These are phyloP conservation scores for Diabrotica balteata DNA, from an alignment of 2,888 invertebrate species.

Conservation along the genomic window DNA sequence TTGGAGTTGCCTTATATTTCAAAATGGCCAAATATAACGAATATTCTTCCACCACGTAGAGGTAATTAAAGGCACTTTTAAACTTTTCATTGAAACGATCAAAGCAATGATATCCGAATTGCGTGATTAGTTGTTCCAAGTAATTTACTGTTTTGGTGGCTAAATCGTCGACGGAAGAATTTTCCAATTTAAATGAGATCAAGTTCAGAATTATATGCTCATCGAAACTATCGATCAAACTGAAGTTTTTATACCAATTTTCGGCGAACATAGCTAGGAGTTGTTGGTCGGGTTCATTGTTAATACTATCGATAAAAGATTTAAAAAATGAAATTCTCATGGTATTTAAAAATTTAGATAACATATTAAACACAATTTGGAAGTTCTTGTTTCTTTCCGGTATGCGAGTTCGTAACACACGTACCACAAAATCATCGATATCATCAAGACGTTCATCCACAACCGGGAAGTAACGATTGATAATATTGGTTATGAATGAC, in stretches of 20 bases:
- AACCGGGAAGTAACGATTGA: conserved; percentile 18
- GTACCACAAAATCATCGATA: conserved; percentile 11
- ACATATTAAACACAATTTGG: conserved; percentile 9
- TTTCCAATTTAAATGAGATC: conserved; percentile 3
- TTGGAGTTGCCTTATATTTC: conserved; percentile 13
- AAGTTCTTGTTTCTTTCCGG: conserved; percentile 23
- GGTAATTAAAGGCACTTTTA: neutral
- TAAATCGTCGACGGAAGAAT: neutral
- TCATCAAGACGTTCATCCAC: neutral
- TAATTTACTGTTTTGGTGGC: conserved; percentile 15
- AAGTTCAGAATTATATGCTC: conserved; percentile 21
- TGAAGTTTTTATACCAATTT: conserved; percentile 26
- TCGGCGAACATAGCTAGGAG: conserved; percentile 8
- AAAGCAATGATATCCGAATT: conserved; percentile 19
- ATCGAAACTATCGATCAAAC: conserved; percentile 4
- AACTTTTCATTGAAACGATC: conserved; percentile 20
- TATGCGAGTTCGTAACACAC: conserved; percentile 17
- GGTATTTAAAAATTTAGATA: neutral
- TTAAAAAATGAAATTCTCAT: neutral
- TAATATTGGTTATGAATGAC: conserved; percentile 16
- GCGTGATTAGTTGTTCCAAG: conserved; percentile 14
- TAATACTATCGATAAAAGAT: neutral
- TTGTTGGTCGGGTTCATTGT: neutral
- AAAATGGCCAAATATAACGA: conserved; percentile 24
- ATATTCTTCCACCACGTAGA: neutral